Conservation (phyloP, 2,113 vertebrate species). For the Eidolon helvum region DNA sequence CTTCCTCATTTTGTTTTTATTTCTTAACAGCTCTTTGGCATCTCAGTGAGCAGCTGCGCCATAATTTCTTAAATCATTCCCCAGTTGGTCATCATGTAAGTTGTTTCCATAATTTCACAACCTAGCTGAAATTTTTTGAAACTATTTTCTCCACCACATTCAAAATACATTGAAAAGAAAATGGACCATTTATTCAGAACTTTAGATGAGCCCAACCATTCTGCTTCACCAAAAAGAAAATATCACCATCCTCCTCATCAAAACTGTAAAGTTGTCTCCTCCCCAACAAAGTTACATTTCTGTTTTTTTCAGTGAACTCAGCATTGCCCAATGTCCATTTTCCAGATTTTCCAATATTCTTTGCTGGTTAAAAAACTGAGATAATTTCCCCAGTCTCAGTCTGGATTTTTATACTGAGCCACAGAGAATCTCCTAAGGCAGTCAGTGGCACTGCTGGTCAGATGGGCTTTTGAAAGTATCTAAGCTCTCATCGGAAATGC, state of each 20-base stretch:
- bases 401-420: neutral
- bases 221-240: constrained; percentile 5
- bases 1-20: neutral
- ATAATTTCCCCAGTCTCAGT: neutral
- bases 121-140: neutral
- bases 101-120: neutral
- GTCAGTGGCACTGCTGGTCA: neutral
- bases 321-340: neutral
- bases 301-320: neutral
- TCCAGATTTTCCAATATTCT: neutral
- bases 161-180: neutral
- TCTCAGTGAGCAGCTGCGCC: neutral
- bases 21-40: neutral
- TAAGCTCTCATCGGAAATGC: neutral
- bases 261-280: neutral
- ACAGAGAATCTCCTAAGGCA: constrained; percentile 18
- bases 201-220: neutral
- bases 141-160: neutral
- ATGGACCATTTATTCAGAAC: neutral
- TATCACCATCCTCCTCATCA: neutral
- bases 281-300: neutral
- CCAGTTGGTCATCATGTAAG: neutral
- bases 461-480: neutral
- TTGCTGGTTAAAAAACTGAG: constrained; percentile 1
- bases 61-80: neutral